phyloP scores from a whole-genome alignment of 2,888 invertebrate genomes.

The Amiota minor region DNA sequence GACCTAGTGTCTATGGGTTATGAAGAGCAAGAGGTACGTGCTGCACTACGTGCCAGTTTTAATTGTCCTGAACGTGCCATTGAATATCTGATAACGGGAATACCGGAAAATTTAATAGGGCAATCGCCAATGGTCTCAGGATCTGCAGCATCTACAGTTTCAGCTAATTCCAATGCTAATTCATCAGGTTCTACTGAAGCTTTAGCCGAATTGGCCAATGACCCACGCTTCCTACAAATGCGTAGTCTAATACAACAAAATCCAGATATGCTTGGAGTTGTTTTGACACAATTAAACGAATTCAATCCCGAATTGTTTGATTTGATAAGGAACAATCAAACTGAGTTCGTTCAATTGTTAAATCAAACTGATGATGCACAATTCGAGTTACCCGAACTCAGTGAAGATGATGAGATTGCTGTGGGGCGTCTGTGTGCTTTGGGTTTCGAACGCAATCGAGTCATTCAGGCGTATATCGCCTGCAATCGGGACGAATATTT shows the following conservation, averaged over 20 bases:
- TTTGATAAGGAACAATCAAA: constrained; percentile 90
- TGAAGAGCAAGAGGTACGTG: constrained; percentile 84
- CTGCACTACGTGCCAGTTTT: constrained; percentile 93
- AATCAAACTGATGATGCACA: constrained; percentile 40
- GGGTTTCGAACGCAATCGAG: constrained; percentile 60
- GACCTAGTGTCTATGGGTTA: constrained; percentile 85
- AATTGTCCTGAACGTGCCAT: constrained; percentile 98
- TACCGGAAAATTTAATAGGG: constrained; percentile 74
- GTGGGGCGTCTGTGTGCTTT: constrained; percentile 60
- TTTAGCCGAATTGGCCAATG: constrained; percentile 82
- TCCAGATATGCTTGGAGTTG: constrained; percentile 90
- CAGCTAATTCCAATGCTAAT: constrained; percentile 12
- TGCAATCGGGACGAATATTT: constrained; percentile 65
- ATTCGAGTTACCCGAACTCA: constrained; percentile 43
- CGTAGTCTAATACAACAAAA: constrained; percentile 91
- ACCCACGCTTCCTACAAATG: constrained; percentile 97
- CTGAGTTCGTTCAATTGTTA: constrained; percentile 82
- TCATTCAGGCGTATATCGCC: constrained; percentile 60
- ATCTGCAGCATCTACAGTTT: constrained; percentile 19
- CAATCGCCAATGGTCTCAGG: constrained; percentile 36
- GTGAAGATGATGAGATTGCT: constrained; percentile 51
- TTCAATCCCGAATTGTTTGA: constrained; percentile 93
- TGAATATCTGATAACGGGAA: constrained; percentile 94
- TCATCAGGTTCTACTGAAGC: neutral
- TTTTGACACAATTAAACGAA: constrained; percentile 92